These are phyloP conservation scores for Heliocidaris erythrogramma DNA, from an alignment of 35 echinoderm and acorn worm species.

Conservation along the genomic window DNA sequence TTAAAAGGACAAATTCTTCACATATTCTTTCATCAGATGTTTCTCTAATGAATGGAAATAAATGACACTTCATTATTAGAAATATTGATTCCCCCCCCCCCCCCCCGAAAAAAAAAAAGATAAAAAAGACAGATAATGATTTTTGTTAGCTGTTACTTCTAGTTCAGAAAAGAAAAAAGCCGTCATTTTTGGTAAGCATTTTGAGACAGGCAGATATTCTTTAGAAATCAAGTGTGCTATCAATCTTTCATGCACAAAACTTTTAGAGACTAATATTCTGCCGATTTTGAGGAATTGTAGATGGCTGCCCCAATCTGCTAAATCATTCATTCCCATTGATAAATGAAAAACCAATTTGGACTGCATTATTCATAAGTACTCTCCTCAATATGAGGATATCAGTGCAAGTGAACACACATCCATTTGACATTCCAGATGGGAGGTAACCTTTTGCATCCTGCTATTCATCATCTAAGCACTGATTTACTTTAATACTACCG, in stretches of 20 bases:
- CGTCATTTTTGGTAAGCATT: too few relatives aligned
- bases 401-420: neutral
- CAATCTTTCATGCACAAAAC: neutral
- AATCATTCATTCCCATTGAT: constrained; percentile 12
- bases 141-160: too few relatives aligned
- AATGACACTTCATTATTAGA: too few relatives aligned
- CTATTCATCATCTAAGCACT: constrained; percentile 10
- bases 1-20: too few relatives aligned
- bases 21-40: too few relatives aligned
- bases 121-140: too few relatives aligned
- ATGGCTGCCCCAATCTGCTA: neutral
- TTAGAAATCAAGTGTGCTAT: neutral
- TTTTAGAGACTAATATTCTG: neutral
- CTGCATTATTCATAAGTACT: neutral
- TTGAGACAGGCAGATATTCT: too few relatives aligned
- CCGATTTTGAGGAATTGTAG: neutral
- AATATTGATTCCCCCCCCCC: too few relatives aligned
- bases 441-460: neutral
- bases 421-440: neutral
- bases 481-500: constrained; percentile 11
- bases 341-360: constrained; percentile 10
- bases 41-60: too few relatives aligned
- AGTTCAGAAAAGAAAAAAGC: too few relatives aligned
- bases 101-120: too few relatives aligned
- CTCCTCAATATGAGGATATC: neutral